Evolutionary conservation across 2,797 vertebrate genomes (phyloP).

Genomic region (Halcyon leucocephala): DNA sequence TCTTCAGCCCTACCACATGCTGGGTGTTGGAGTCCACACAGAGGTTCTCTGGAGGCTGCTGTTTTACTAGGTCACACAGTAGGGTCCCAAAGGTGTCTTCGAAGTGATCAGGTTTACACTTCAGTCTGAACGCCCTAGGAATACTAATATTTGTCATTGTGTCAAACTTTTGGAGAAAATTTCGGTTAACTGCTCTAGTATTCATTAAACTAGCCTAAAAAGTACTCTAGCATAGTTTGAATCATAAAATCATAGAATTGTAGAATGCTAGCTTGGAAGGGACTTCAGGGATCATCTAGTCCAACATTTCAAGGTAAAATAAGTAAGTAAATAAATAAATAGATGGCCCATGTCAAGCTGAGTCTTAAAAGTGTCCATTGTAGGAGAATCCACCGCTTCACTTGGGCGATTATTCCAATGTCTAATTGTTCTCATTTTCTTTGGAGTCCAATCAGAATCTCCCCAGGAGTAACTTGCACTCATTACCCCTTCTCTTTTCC

Average conservation of each 20-base stretch:
- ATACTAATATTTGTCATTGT: not conserved
- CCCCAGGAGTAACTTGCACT: no score
- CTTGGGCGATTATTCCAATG: no score
- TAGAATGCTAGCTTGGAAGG: no score
- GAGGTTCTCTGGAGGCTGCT: not conserved
- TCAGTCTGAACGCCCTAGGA: not conserved
- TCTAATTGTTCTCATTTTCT: no score
- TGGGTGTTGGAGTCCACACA: accelerated
- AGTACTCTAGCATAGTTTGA: not conserved
- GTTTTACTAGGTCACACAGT: not conserved
- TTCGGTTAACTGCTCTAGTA: not conserved
- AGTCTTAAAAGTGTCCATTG: no score
- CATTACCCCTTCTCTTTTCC: no score
- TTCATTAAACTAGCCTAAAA: not conserved
- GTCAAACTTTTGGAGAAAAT: not conserved
- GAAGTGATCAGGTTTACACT: not conserved
- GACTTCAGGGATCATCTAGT: no score
- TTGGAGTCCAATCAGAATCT: no score
- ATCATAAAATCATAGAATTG: not conserved
- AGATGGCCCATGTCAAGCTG: no score
- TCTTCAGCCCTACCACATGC: not conserved
- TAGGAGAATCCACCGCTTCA: no score
- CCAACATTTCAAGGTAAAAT: no score
- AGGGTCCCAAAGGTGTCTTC: not conserved
- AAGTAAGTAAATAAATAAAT: no score